Evolutionary conservation across 2,888 invertebrate species (phyloP).

Genomic region (Chrysolina oricalcia): DNA sequence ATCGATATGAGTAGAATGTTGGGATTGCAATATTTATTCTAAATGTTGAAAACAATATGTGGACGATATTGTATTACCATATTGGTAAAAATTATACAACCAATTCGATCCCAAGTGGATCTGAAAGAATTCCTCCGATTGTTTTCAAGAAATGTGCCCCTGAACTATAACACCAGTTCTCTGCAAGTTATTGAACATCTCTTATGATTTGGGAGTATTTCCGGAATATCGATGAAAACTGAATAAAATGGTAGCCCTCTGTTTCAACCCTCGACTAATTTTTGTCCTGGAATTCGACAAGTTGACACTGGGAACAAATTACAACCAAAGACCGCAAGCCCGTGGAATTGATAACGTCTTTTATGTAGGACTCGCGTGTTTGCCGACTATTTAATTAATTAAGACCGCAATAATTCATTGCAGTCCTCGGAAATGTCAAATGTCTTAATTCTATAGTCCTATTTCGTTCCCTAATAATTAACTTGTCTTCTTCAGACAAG

Average conservation of each 20-base stretch:
- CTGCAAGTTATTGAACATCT: too few species aligned
- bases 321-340: neutral
- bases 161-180: too few species aligned
- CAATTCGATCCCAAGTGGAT: too few species aligned
- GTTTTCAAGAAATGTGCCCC: too few species aligned
- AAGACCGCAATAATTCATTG: conserved; percentile 66
- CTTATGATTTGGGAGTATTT: too few species aligned
- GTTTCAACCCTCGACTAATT: neutral
- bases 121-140: too few species aligned
- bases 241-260: neutral
- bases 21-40: too few species aligned
- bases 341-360: conserved; percentile 35
- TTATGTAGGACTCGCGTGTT: conserved; percentile 59
- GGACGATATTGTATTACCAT: too few species aligned
- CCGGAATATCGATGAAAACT: neutral
- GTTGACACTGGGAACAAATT: neutral
- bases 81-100: too few species aligned
- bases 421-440: conserved; percentile 67
- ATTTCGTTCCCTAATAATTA: conserved; percentile 67
- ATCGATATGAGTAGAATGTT: too few species aligned
- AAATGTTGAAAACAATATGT: too few species aligned
- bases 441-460: conserved; percentile 66
- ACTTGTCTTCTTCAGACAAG: conserved; percentile 63
- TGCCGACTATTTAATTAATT: conserved; percentile 64
- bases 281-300: neutral